Evolutionary conservation across 2,113 vertebrate species (phyloP), one percentile per base, ranked within the genome.

Genomic region (Sprattus sprattus): DNA sequence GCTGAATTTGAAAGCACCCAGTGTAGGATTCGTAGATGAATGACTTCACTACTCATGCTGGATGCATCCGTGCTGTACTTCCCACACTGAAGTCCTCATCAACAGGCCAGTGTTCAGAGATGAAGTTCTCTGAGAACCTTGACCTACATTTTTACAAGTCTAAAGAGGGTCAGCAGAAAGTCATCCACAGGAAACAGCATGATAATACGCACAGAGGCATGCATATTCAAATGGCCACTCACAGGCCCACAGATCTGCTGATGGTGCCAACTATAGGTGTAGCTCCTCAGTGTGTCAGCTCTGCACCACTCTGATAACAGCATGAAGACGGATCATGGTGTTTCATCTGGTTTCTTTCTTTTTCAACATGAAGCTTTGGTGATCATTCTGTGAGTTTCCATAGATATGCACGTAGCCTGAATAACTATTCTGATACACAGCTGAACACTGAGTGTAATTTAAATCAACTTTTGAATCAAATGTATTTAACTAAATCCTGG

Each of bases 161-260:
- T 78, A 78, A 32, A 11, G 13, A 78, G 49, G 47, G 64, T 50
- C 60, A 46, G 52, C 52, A 11, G 13, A 78, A 44, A 39, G 64
- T 50, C 60, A 46, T 71, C 52, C 13, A 45, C 71, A 9, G 86
- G 83, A 84, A 86, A 82, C 84, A 39, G 85, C 81, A 86, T 88
- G 64, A 86, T 90, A 85, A 89, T 87, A 83, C 88, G 78, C 81
- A 83, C 67, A 49, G 47, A 60, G 83, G 57, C 82, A 85, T 87
- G 84, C 84, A 90, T 89, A 90, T 89, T 89, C 87, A 89, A 84
- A 85, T 15, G 39, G 85, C 67, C 22, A 83, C 85, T 82, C 84
- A 28, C 60, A 88, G 90, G 84, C 90, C 82, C 82, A 83, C n/a
- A 81, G 52, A 60, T 67, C 67, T 83, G 52, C 85, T 85, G 81